These are phyloP conservation scores for Cosmia pyralina DNA, from an alignment of 2,888 invertebrate species.

Conservation along the genomic window DNA sequence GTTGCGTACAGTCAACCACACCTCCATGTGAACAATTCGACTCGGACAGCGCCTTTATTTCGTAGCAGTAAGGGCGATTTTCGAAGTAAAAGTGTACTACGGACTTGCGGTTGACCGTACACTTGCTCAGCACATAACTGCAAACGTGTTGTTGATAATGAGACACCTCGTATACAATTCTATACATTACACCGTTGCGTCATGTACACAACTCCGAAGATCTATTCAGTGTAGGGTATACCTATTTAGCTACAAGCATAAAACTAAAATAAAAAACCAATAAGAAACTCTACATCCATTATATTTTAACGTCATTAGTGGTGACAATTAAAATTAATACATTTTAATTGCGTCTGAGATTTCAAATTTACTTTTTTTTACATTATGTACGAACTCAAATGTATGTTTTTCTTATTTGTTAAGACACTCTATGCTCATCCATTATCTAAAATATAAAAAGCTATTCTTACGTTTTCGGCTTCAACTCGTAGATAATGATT, in stretches of 20 bases:
- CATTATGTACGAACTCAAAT: slow-evolving; percentile 78
- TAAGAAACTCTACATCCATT: slow-evolving; percentile 88
- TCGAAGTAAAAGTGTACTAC: neutral
- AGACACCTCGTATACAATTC: slow-evolving; percentile 19
- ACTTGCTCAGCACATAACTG: neutral
- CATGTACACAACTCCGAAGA: neutral
- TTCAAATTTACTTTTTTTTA: slow-evolving; percentile 75
- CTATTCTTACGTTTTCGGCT: slow-evolving; percentile 41
- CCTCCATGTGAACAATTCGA: neutral
- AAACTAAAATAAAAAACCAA: slow-evolving; percentile 78
- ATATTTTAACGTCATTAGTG: slow-evolving; percentile 88
- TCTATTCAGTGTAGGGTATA: neutral
- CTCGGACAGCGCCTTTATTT: neutral
- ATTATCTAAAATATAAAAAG: slow-evolving; percentile 59
- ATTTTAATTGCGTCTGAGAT: slow-evolving; percentile 76
- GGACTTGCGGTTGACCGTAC: neutral
- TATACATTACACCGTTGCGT: neutral
- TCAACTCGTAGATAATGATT: slow-evolving; percentile 64
- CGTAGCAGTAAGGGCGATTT: neutral
- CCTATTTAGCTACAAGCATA: slow-evolving; percentile 6
- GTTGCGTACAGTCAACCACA: neutral
- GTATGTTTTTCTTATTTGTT: slow-evolving; percentile 72
- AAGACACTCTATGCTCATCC: slow-evolving; percentile 56
- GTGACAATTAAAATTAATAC: slow-evolving; percentile 86
- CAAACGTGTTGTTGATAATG: neutral